Evolutionary conservation across 2,113 vertebrate species (phyloP).

Genomic region (Poicephalus gulielmi): DNA sequence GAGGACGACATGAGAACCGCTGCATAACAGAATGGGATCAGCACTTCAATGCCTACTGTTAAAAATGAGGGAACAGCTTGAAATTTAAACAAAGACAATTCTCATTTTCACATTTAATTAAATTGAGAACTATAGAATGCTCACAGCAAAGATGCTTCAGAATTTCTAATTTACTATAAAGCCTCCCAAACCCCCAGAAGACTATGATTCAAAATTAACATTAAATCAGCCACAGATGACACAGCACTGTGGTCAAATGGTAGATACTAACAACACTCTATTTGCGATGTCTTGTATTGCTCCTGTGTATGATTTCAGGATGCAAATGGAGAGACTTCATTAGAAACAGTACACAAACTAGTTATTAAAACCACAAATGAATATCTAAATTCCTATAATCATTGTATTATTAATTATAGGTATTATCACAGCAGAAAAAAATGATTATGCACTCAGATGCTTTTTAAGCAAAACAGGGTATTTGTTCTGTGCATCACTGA

Average conservation of each 20-base stretch:
- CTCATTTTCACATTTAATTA: background rate
- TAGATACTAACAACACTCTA: background rate
- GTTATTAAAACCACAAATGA: background rate
- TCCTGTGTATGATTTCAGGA: background rate
- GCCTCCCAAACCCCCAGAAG: background rate
- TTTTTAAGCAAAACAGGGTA: background rate
- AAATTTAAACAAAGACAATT: background rate
- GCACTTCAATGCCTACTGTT: background rate
- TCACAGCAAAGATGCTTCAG: background rate
- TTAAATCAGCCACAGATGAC: background rate
- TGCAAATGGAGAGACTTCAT: background rate
- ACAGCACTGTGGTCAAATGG: background rate
- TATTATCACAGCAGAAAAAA: background rate
- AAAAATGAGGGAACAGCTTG: background rate
- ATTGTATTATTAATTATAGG: background rate
- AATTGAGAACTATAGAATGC: background rate
- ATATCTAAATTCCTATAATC: background rate
- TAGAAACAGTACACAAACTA: background rate
- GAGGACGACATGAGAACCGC: background rate
- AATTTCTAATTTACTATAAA: background rate
- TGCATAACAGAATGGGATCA: background rate
- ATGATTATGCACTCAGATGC: background rate
- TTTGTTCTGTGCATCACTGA: background rate
- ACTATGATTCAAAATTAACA: background rate
- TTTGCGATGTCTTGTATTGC: background rate